Percentiles rank a stretch among this genome's conserved stretches.
Evolutionary conservation across 2,797 vertebrate genomes (phyloP).

Genomic region (Orestias chungarensis): DNA sequence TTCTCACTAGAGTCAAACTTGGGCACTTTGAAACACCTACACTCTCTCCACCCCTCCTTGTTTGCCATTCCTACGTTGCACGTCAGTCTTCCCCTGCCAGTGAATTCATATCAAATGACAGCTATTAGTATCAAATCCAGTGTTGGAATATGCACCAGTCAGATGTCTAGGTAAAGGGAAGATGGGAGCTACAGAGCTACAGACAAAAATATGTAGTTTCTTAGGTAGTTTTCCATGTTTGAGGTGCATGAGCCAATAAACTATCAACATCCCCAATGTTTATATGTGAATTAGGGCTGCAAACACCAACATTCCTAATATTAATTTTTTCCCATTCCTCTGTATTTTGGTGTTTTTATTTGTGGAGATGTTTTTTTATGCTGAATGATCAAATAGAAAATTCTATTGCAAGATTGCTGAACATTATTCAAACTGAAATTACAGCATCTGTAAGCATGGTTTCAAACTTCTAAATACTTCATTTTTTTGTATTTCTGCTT

Average conservation of each 20-base stretch:
- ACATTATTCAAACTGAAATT: neutral
- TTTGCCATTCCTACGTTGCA: conserved; percentile 71
- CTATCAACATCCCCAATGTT: conserved; percentile 61
- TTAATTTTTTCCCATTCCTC: neutral
- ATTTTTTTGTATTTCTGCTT: too few relatives aligned
- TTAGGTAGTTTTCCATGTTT: conserved; percentile 54
- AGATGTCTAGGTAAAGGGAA: conserved; percentile 48
- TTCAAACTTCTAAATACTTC: neutral
- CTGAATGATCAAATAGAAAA: conserved; percentile 68
- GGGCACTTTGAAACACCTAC: conserved; percentile 73
- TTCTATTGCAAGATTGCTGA: neutral
- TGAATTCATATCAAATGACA: conserved; percentile 91
- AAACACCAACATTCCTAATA: neutral
- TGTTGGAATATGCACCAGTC: conserved; percentile 50
- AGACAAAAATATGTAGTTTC: conserved; percentile 62
- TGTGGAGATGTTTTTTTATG: conserved; percentile 77
- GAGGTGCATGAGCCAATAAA: conserved; percentile 52
- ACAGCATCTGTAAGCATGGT: neutral
- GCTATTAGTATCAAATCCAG: conserved; percentile 86
- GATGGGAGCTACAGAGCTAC: conserved; percentile 37
- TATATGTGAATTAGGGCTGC: conserved; percentile 67
- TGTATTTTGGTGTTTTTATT: neutral
- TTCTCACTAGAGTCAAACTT: conserved; percentile 66
- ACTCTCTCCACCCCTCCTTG: conserved; percentile 55
- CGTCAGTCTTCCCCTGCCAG: conserved; percentile 76